Conservation (phyloP, 2,113 vertebrate species). For the Nothoprocta pentlandii region DNA sequence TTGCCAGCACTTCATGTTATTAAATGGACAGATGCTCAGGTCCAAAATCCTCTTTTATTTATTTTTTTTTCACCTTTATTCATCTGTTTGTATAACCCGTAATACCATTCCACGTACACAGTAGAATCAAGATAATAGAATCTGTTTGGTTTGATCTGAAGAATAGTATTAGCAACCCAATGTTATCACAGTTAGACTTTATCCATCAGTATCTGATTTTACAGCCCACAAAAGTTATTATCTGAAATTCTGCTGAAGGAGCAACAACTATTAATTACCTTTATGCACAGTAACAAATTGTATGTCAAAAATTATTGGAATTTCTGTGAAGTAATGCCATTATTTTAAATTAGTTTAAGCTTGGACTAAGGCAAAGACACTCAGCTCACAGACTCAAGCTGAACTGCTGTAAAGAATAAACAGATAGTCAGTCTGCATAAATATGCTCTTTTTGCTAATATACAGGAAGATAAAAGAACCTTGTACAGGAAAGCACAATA, state of each 20-base stretch:
- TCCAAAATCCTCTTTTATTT: constrained; percentile 3
- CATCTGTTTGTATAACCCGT: constrained; percentile 7
- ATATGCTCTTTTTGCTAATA: not conserved
- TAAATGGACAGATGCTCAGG: constrained; percentile 46
- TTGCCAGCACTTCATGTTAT: constrained; percentile 56
- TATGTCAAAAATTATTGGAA: not conserved
- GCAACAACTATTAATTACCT: not conserved
- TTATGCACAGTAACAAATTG: not conserved
- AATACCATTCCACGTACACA: not conserved
- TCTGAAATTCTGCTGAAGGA: constrained; percentile 27
- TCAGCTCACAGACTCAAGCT: not conserved
- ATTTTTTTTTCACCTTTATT: constrained; percentile 45
- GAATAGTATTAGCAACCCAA: not conserved
- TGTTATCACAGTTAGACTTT: not conserved
- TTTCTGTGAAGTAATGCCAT: not conserved
- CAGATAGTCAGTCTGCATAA: not conserved
- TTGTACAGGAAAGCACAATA: not conserved
- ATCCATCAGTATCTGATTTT: not conserved
- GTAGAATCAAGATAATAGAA: constrained; percentile 36
- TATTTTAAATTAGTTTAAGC: not conserved
- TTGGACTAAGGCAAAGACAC: not conserved
- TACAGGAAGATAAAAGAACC: not conserved
- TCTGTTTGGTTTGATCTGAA: constrained; percentile 12
- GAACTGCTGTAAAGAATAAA: not conserved
- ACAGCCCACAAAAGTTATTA: not conserved